These are phyloP conservation scores for Danio kyathit DNA, from an alignment of 2,797 vertebrate genomes.

Conservation along the genomic window DNA sequence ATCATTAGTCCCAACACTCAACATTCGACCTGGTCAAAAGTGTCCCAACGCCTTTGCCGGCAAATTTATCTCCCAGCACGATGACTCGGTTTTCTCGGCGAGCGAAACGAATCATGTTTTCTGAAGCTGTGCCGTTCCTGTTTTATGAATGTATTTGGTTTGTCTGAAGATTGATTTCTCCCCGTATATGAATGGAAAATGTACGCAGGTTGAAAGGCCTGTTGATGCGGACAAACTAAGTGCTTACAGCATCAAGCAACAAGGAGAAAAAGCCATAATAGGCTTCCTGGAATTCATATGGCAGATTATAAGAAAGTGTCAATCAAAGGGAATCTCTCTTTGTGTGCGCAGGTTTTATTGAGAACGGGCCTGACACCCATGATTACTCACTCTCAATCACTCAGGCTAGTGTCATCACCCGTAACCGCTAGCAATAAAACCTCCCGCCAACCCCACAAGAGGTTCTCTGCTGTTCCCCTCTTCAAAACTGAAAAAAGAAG, in stretches of 20 bases:
- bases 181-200: constrained; percentile 10
- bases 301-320: constrained; percentile 69
- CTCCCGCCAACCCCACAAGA: constrained; percentile 61
- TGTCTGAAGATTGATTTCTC: constrained; percentile 33
- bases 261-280: constrained; percentile 55
- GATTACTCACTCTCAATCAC: constrained; percentile 71
- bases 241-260: constrained; percentile 58
- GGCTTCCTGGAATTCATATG: constrained; percentile 63
- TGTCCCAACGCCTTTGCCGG: background rate
- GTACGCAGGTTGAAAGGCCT: background rate
- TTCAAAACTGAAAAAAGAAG: constrained; percentile 49
- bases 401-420: constrained; percentile 63
- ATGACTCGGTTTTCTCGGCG: background rate
- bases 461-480: constrained; percentile 61
- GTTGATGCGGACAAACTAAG: constrained; percentile 39
- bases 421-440: constrained; percentile 56
- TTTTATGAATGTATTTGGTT: constrained; percentile 30
- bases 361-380: constrained; percentile 65
- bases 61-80: background rate
- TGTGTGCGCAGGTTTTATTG: constrained; percentile 66
- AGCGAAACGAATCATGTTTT: constrained; percentile 14
- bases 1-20: constrained; percentile 53
- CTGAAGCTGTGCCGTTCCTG: background rate
- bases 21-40: constrained; percentile 42
- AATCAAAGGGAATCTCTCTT: constrained; percentile 68